Conservation (phyloP, 2,797 vertebrate genomes). For the Distichodus sexfasciatus region DNA sequence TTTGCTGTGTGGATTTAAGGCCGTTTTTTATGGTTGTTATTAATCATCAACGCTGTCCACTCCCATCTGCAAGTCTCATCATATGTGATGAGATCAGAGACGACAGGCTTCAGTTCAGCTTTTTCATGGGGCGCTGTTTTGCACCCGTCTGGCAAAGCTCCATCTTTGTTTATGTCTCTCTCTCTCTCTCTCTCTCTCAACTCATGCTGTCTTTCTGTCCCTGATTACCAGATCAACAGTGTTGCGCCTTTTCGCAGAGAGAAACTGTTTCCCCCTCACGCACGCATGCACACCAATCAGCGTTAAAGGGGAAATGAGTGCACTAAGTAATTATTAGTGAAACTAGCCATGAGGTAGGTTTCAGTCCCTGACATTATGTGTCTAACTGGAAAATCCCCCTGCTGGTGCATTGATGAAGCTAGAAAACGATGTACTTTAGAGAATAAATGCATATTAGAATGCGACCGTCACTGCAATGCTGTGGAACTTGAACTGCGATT, state of each 20-base stretch:
- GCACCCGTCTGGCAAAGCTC: slow-evolving; percentile 20
- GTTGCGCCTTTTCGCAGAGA: too few relatives aligned
- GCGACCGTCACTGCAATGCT: not conserved
- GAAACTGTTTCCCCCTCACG: not conserved
- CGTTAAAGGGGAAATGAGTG: not conserved
- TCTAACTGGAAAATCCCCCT: slow-evolving; percentile 15
- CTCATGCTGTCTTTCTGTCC: not conserved
- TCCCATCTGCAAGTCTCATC: not conserved
- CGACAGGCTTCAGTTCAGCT: slow-evolving; percentile 34
- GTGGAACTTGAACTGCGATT: not conserved
- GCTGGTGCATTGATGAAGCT: slow-evolving; percentile 6
- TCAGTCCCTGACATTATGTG: not conserved
- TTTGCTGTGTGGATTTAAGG: slow-evolving; percentile 21
- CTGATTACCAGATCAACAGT: too few relatives aligned
- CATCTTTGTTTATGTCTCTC: slow-evolving; percentile 3
- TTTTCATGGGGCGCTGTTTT: slow-evolving; percentile 28
- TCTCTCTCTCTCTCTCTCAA: not conserved
- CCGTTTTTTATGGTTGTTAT: not conserved
- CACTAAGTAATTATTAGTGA: slow-evolving; percentile 14
- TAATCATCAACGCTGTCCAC: slow-evolving; percentile 16
- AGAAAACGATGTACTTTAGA: not conserved
- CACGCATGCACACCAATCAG: not conserved
- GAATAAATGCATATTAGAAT: too few relatives aligned
- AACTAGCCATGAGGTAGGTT: slow-evolving; percentile 29
- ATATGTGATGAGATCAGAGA: slow-evolving; percentile 26